Percentiles rank a stretch among this genome's conserved stretches.
These are phyloP conservation scores for Echiichthys vipera DNA, from an alignment of 2,797 vertebrate species.

Conservation along the genomic window DNA sequence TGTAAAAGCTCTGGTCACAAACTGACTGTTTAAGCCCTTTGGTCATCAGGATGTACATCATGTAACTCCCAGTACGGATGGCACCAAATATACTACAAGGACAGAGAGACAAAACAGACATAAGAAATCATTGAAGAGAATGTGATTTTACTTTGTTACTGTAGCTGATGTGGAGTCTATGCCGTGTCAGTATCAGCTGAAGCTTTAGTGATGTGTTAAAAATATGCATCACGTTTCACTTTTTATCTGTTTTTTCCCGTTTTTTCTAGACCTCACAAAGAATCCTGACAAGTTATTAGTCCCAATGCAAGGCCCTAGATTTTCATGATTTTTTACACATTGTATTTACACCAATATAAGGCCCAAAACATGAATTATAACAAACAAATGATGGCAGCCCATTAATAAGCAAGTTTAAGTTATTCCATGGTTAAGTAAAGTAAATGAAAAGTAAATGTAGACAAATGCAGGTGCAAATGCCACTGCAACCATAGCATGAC, in stretches of 20 bases:
- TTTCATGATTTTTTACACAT: background rate
- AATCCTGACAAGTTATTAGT: background rate
- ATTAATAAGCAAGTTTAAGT: background rate
- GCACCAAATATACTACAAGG: conserved; percentile 96
- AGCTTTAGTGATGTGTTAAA: background rate
- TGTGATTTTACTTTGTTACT: background rate
- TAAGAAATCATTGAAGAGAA: background rate
- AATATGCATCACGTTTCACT: background rate
- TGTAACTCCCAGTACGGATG: conserved; percentile 97
- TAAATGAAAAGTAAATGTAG: background rate
- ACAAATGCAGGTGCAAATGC: background rate
- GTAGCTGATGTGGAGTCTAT: background rate
- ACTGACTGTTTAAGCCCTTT: conserved; percentile 99
- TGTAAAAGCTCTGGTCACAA: conserved; percentile 99
- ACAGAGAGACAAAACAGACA: conserved; percentile 22
- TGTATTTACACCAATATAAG: background rate
- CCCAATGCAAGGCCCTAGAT: background rate
- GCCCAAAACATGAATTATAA: background rate
- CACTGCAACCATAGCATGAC: background rate
- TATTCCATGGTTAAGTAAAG: background rate
- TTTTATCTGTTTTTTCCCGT: background rate
- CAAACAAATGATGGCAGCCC: background rate
- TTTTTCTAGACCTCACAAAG: background rate
- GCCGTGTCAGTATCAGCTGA: background rate
- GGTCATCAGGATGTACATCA: conserved; percentile 98